Evolutionary conservation across 2,888 invertebrate species (phyloP).

Genomic region (Sturmia bella): DNA sequence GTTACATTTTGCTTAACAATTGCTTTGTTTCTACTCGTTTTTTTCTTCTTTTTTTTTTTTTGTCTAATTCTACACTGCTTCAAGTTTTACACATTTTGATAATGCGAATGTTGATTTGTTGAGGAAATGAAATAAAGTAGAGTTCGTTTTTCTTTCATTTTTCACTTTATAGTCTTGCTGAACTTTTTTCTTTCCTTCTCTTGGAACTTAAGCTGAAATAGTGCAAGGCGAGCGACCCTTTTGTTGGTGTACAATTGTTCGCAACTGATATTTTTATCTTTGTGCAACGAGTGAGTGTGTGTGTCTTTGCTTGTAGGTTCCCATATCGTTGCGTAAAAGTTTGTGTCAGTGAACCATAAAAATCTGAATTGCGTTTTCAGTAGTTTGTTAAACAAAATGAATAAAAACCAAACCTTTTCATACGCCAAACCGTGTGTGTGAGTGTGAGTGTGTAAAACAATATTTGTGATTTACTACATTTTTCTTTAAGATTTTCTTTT

Average conservation of each 20-base stretch:
- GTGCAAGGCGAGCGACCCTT: conserved; percentile 39
- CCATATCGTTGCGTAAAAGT: conserved; percentile 36
- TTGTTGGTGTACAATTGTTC: conserved; percentile 28
- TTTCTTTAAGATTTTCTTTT: conserved; percentile 31
- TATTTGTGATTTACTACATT: conserved; percentile 54
- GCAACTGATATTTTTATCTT: background rate
- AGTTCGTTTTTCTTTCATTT: conserved; percentile 8
- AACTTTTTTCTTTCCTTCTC: conserved; percentile 8
- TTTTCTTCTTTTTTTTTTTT: background rate
- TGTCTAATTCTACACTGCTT: conserved; percentile 11
- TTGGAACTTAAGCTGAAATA: background rate
- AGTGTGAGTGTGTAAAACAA: conserved; percentile 5
- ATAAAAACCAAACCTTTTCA: conserved; percentile 36
- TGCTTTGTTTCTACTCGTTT: conserved; percentile 24
- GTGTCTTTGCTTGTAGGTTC: background rate
- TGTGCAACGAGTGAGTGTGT: background rate
- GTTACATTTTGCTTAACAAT: conserved; percentile 40
- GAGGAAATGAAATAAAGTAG: conserved; percentile 61
- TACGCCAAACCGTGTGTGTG: background rate
- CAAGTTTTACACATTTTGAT: conserved; percentile 46
- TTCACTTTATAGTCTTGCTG: conserved; percentile 27
- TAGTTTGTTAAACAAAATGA: conserved; percentile 40
- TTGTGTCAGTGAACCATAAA: conserved; percentile 65
- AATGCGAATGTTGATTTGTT: conserved; percentile 64
- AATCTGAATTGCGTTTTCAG: conserved; percentile 63